phyloP scores from a whole-genome alignment of 2,888 invertebrate species.

The Lysandra coridon region DNA sequence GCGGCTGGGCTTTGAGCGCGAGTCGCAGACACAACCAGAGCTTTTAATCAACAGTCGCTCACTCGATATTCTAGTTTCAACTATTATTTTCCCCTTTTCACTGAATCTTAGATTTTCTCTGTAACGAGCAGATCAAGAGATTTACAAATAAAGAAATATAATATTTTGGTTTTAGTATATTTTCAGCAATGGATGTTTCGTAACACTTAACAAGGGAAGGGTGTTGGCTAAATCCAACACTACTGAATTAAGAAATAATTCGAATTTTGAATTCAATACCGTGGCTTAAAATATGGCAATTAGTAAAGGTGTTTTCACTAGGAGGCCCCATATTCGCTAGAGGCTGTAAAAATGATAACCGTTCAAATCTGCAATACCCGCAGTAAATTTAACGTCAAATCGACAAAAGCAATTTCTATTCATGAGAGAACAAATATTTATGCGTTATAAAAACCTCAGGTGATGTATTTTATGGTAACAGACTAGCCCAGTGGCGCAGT shows the following conservation, averaged over 20 bases:
- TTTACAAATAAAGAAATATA: not conserved
- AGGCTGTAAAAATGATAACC: not conserved
- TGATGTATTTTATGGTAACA: constrained; percentile 4
- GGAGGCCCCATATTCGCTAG: too few species aligned
- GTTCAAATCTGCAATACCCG: not conserved
- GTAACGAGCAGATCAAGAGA: not conserved
- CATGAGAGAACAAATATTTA: constrained; percentile 15
- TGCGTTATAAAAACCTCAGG: constrained; percentile 15
- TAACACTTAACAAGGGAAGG: not conserved
- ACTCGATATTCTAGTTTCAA: not conserved
- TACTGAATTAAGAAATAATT: too few species aligned
- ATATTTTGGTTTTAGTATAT: not conserved
- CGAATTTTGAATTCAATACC: too few species aligned
- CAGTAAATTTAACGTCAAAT: constrained; percentile 14
- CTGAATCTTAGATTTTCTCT: not conserved
- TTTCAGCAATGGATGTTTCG: not conserved
- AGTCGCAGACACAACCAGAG: not conserved
- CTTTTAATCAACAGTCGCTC: constrained; percentile 3
- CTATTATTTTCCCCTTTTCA: not conserved
- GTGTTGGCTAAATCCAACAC: too few species aligned
- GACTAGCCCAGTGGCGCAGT: not conserved
- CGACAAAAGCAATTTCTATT: constrained; percentile 16
- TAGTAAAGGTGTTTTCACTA: too few species aligned
- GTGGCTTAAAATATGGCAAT: too few species aligned
- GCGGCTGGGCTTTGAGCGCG: not conserved